Evolutionary conservation across 1,140 invertebrate genomes (phyloP).

Genomic region (Leptopilina boulardi): DNA sequence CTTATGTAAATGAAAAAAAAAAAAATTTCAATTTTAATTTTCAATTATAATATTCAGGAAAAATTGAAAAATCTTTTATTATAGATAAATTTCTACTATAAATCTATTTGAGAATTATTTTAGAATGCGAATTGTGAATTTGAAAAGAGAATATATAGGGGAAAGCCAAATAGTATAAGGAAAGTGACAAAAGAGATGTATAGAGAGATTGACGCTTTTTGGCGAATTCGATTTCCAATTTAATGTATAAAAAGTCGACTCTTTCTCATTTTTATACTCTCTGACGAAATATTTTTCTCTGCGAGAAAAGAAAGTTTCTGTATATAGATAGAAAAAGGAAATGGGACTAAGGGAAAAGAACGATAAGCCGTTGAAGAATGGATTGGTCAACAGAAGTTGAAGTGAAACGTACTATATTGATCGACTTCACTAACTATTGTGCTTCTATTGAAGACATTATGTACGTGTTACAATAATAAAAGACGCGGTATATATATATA

Average conservation of each 20-base stretch:
- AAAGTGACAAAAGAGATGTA: slow-evolving; percentile 18
- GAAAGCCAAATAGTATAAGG: not conserved
- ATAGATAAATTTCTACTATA: not conserved
- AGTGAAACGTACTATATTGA: not conserved
- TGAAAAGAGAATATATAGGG: not conserved
- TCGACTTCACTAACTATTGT: not conserved
- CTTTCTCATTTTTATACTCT: not conserved
- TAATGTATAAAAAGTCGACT: not conserved
- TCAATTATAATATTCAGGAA: no score
- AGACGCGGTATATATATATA: no score
- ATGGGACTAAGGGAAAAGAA: not conserved
- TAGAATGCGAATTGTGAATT: not conserved
- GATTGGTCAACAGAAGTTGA: slow-evolving; percentile 12
- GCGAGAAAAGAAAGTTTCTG: not conserved
- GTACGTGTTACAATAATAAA: not conserved
- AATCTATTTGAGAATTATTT: not conserved
- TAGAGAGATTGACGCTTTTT: slow-evolving; percentile 5
- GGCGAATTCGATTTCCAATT: slow-evolving; percentile 21
- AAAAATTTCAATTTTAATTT: no score
- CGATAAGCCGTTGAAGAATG: slow-evolving; percentile 15
- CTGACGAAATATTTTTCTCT: slow-evolving; percentile 15
- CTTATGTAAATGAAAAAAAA: no score
- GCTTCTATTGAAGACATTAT: not conserved
- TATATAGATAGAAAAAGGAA: not conserved
- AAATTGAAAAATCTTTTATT: no score